Evolutionary conservation across 2,888 invertebrate species (phyloP).

Genomic region (Megaustenia siamemsis): DNA sequence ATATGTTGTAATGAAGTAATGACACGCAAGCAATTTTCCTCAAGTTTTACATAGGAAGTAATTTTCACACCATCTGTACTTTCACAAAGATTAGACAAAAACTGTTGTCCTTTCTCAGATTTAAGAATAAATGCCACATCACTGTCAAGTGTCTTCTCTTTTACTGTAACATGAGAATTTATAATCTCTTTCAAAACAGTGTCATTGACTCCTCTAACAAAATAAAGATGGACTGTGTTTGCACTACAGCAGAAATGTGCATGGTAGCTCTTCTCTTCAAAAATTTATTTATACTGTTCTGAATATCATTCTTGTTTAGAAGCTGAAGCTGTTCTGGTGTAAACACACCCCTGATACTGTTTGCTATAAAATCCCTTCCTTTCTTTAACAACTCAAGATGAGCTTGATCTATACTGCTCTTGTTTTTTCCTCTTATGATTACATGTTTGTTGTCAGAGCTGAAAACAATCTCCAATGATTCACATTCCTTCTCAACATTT

Average conservation of each 20-base stretch:
- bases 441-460: background rate
- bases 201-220: background rate
- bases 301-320: conserved; percentile 24
- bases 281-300: conserved; percentile 20
- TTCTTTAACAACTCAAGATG: conserved; percentile 24
- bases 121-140: background rate
- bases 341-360: background rate
- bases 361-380: background rate
- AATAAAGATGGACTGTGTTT: background rate
- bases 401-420: background rate
- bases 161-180: conserved; percentile 12
- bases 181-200: background rate
- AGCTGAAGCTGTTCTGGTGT: conserved; percentile 10
- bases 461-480: conserved; percentile 2
- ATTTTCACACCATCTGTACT: conserved; percentile 29
- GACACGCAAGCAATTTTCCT: background rate
- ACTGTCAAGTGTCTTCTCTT: background rate
- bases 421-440: conserved; percentile 7
- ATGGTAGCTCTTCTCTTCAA: background rate
- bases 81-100: conserved; percentile 23
- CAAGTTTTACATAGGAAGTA: background rate
- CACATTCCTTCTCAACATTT: background rate
- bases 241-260: background rate
- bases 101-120: conserved; percentile 31
- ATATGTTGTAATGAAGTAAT: conserved; percentile 6